These are phyloP conservation scores for Aleiodes testaceus DNA, from an alignment of 2,888 invertebrate genomes.

Conservation along the genomic window DNA sequence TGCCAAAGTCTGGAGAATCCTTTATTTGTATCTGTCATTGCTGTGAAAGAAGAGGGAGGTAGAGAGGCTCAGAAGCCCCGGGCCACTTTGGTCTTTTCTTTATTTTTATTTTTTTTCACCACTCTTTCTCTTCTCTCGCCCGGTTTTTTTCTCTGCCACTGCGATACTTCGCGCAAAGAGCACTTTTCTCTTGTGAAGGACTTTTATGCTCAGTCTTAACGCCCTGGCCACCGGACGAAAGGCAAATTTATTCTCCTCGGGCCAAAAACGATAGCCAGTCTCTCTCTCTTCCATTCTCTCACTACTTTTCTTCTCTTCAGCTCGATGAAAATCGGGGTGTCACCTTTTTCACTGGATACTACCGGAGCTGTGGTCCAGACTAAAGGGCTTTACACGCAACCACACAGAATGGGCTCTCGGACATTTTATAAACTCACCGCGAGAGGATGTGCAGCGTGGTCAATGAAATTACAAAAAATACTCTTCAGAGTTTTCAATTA, in stretches of 20 bases:
- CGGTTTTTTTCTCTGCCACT: slow-evolving; percentile 38
- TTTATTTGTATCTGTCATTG: slow-evolving; percentile 73
- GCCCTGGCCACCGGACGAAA: slow-evolving; percentile 57
- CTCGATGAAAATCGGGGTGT: neutral
- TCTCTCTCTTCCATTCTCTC: slow-evolving; percentile 42
- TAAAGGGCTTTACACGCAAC: slow-evolving; percentile 66
- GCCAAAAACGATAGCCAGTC: slow-evolving; percentile 63
- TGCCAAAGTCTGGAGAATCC: slow-evolving; percentile 66
- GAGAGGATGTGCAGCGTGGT: slow-evolving; percentile 18
- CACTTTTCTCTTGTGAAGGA: slow-evolving; percentile 41
- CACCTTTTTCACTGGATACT: slow-evolving; percentile 30
- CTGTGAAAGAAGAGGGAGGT: slow-evolving; percentile 48
- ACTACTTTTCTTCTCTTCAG: slow-evolving; percentile 30
- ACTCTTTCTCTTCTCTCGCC: slow-evolving; percentile 39
- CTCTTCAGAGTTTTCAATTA: neutral
- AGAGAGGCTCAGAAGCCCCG: slow-evolving; percentile 36
- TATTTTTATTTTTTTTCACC: slow-evolving; percentile 43
- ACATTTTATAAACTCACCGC: slow-evolving; percentile 47
- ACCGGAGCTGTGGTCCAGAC: slow-evolving; percentile 68
- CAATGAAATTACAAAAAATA: neutral
- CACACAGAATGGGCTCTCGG: slow-evolving; percentile 42
- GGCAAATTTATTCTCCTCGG: slow-evolving; percentile 64
- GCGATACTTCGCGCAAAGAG: slow-evolving; percentile 41
- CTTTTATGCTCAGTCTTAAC: slow-evolving; percentile 63
- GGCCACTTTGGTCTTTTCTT: slow-evolving; percentile 41